Conservation (phyloP, 2,888 invertebrate genomes). For the Idaea dimidiata region DNA sequence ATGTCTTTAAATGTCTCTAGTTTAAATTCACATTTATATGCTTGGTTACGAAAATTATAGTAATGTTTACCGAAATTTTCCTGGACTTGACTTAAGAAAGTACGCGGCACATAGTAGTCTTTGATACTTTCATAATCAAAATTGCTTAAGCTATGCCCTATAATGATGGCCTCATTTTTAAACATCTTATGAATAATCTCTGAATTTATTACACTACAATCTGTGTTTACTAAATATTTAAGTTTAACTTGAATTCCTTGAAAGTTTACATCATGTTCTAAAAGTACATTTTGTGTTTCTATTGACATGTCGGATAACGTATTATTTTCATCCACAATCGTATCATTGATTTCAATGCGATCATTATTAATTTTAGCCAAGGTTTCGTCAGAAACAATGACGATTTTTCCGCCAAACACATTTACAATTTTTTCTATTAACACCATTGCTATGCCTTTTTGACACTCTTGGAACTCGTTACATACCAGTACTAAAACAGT, state of each 20-base stretch:
- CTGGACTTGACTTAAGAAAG: neutral
- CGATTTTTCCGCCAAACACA: neutral
- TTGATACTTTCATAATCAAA: constrained; percentile 9
- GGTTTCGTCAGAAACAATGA: neutral
- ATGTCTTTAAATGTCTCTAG: neutral
- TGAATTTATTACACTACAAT: neutral
- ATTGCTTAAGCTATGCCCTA: constrained; percentile 5
- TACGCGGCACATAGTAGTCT: constrained; percentile 9
- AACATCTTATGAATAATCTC: constrained; percentile 15
- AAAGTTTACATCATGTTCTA: constrained; percentile 5
- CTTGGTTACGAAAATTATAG: neutral
- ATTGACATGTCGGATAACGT: neutral
- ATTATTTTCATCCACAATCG: neutral
- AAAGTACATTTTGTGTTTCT: constrained; percentile 2
- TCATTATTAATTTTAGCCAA: neutral
- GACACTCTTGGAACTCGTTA: neutral
- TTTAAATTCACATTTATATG: neutral
- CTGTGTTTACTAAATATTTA: constrained; percentile 3
- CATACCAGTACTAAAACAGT: neutral
- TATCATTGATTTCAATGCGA: neutral
- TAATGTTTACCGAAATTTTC: neutral
- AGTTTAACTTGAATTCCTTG: constrained; percentile 6
- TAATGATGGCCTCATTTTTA: constrained; percentile 4
- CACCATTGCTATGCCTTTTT: neutral
- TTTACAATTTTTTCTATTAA: neutral